Percentiles rank a stretch among this genome's conserved stretches.
Conservation (phyloP, 2,113 vertebrate species). For the Oncorhynchus nerka region DNA sequence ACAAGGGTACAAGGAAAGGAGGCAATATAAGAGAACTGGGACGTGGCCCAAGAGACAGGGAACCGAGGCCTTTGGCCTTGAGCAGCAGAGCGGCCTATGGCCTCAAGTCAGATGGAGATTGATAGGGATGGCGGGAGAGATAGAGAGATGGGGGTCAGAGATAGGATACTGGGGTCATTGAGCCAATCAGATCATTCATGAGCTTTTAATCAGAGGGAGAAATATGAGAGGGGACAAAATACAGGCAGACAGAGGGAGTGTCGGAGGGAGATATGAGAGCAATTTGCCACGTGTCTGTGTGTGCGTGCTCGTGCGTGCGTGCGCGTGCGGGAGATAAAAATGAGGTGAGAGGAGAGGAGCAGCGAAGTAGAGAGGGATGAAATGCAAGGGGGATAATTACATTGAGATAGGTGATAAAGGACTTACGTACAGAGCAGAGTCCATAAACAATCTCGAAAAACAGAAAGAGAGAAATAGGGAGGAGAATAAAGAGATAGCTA, state of each 20-base stretch:
- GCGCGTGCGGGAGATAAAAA: background rate
- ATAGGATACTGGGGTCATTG: constrained; percentile 33
- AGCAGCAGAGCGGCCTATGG: too few relatives aligned
- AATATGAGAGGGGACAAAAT: constrained; percentile 47
- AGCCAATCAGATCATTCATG: constrained; percentile 45
- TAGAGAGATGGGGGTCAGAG: constrained; percentile 28
- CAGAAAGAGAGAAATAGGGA: background rate
- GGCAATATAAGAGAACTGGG: background rate
- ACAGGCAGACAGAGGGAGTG: background rate
- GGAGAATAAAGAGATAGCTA: background rate
- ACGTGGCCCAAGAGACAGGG: background rate
- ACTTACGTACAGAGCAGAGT: background rate
- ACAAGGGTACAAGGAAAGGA: background rate
- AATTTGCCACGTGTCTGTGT: constrained; percentile 26
- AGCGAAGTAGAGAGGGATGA: constrained; percentile 14
- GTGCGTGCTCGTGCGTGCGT: background rate
- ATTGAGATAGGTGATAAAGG: background rate
- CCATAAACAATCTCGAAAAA: background rate
- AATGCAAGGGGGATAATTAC: background rate
- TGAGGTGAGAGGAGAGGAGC: constrained; percentile 7
- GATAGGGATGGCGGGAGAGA: constrained; percentile 20
- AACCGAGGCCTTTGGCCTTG: background rate
- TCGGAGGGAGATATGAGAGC: constrained; percentile 30
- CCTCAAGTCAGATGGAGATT: background rate
- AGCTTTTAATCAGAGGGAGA: constrained; percentile 26